phyloP scores from a whole-genome alignment of 2,888 invertebrate genomes.

The Xestia rhomboidea region DNA sequence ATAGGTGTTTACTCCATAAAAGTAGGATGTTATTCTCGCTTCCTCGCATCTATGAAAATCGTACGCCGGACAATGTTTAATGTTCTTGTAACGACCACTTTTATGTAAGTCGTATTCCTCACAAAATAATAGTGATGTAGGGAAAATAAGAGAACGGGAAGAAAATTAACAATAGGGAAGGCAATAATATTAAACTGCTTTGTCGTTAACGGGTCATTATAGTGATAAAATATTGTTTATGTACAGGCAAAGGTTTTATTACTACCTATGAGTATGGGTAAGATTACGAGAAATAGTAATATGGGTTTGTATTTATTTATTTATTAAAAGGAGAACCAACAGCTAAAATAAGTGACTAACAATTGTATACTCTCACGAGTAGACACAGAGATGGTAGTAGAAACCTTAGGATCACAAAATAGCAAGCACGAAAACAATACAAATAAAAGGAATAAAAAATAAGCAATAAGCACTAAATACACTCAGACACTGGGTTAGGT shows the following conservation, averaged over 20 bases:
- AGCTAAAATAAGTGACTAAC: no score
- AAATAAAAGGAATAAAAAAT: no score
- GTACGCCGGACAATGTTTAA: conserved; percentile 60
- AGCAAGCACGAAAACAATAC: no score
- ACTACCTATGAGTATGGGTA: neutral
- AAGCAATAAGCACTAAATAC: no score
- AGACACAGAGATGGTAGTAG: no score
- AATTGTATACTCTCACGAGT: no score
- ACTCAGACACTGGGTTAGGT: no score
- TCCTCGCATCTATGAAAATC: conserved; percentile 61
- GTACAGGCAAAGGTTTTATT: neutral
- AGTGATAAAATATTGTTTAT: conserved; percentile 21
- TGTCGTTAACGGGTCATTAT: conserved; percentile 38
- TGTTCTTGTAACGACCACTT: conserved; percentile 63
- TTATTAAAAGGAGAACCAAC: no score
- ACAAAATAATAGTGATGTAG: conserved; percentile 58
- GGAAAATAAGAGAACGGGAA: conserved; percentile 45
- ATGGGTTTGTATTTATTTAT: neutral
- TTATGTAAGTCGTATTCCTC: conserved; percentile 62
- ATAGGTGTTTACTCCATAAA: conserved; percentile 59
- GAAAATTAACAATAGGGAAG: conserved; percentile 51
- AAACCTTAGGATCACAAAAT: no score
- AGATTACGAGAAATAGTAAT: neutral
- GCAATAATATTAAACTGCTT: conserved; percentile 36
- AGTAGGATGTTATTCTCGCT: conserved; percentile 57